Evolutionary conservation across 1,140 invertebrate species (phyloP).

Genomic region (Pseudachorutes palmiensis): DNA sequence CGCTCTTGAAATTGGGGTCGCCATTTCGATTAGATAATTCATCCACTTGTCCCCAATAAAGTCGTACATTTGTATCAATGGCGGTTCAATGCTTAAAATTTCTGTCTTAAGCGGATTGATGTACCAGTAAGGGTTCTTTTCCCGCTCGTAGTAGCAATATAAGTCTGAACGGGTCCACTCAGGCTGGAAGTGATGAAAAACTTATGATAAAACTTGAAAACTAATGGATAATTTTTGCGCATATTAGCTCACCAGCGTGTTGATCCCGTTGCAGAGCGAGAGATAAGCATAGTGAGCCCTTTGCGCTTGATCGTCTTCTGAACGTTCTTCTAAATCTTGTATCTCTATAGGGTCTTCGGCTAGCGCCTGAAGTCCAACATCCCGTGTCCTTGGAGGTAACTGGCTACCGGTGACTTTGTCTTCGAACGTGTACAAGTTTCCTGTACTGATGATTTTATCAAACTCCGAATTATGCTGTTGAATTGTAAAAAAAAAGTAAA

Average conservation of each 20-base stretch:
- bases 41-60: slow-evolving; percentile 29
- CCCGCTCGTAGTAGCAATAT: slow-evolving; percentile 29
- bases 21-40: slow-evolving; percentile 27
- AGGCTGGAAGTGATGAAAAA: slow-evolving; percentile 16
- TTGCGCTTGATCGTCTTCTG: background rate
- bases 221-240: background rate
- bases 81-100: slow-evolving; percentile 29
- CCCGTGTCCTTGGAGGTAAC: background rate
- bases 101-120: slow-evolving; percentile 36
- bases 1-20: slow-evolving; percentile 32
- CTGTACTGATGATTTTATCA: slow-evolving; percentile 19
- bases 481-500: background rate
- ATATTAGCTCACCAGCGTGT: slow-evolving; percentile 16
- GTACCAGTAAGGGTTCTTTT: slow-evolving; percentile 31
- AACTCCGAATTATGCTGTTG: slow-evolving; percentile 29
- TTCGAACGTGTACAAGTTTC: slow-evolving; percentile 28
- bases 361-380: background rate
- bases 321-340: slow-evolving; percentile 11
- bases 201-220: slow-evolving; percentile 9
- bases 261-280: slow-evolving; percentile 31
- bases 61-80: slow-evolving; percentile 29
- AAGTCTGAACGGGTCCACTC: slow-evolving; percentile 22
- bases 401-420: slow-evolving; percentile 3
- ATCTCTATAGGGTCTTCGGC: background rate
- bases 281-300: slow-evolving; percentile 26